A percentile compares a stretch with the other conserved stretches of the same genome.
Conservation (phyloP, 2,797 vertebrate genomes). For the Aquila chrysaetos region DNA sequence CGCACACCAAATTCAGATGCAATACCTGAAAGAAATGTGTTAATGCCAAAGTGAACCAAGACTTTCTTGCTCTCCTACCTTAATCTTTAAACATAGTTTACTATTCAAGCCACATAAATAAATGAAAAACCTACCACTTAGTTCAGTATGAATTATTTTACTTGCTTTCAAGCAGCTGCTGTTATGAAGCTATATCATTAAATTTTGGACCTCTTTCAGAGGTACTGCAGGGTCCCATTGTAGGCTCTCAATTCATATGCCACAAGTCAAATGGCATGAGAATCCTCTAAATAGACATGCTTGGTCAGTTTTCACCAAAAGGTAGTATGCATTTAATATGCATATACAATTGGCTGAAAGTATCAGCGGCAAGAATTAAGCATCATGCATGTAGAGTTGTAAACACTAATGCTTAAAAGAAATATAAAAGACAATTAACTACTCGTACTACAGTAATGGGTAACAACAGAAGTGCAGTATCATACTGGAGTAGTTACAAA, state of each 20-base stretch:
- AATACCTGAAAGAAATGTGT: constrained; percentile 80
- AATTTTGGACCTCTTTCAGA: neutral
- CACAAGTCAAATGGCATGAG: neutral
- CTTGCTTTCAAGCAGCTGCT: neutral
- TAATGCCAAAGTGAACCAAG: neutral
- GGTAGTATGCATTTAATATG: neutral
- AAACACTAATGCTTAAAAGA: neutral
- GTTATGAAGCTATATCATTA: neutral
- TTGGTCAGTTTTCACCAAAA: neutral
- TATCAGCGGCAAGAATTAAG: neutral
- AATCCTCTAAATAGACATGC: neutral
- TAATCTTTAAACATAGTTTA: neutral
- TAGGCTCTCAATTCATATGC: neutral
- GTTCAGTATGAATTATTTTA: neutral
- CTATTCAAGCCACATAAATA: neutral
- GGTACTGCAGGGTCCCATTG: neutral
- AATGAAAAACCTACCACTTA: neutral
- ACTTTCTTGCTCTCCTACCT: neutral
- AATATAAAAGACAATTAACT: neutral
- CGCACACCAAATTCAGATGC: constrained; percentile 96
- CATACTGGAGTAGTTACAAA: neutral
- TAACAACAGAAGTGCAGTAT: neutral
- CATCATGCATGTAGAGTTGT: neutral
- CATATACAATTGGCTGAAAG: neutral
- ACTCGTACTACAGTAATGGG: neutral